Conservation (phyloP, 2,888 invertebrate genomes). For the Drosophila nigricruria region DNA sequence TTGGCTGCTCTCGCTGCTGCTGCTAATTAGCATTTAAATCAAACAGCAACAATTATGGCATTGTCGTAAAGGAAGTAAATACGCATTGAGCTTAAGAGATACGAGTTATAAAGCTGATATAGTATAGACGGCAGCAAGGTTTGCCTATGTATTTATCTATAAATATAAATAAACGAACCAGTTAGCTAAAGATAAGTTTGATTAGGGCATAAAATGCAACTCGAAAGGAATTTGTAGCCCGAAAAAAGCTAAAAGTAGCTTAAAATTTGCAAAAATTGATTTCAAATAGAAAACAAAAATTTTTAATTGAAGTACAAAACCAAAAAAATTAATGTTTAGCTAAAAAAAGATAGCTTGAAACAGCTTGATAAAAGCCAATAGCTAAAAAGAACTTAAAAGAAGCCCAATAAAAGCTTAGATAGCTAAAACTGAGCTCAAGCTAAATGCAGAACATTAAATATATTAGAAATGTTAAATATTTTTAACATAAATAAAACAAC, state of each 20-base stretch:
- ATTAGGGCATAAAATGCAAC: background rate
- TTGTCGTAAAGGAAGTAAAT: slow-evolving; percentile 35
- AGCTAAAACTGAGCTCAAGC: background rate
- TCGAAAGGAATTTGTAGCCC: background rate
- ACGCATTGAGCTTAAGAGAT: slow-evolving; percentile 2
- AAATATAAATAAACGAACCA: background rate
- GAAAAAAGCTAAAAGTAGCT: background rate
- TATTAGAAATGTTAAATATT: too few relatives aligned
- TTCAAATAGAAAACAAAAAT: too few relatives aligned
- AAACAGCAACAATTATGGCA: slow-evolving; percentile 28
- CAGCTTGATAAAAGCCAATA: too few relatives aligned
- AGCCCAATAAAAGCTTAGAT: background rate
- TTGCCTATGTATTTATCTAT: background rate
- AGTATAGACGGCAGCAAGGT: background rate
- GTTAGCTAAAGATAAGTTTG: background rate
- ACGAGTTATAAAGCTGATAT: background rate
- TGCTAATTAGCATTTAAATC: slow-evolving; percentile 41
- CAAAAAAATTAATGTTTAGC: too few relatives aligned
- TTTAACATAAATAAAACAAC: too few relatives aligned
- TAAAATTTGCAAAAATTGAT: background rate
- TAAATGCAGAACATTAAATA: too few relatives aligned
- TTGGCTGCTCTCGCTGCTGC: slow-evolving; percentile 3
- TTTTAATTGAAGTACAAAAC: too few relatives aligned
- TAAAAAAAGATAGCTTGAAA: too few relatives aligned
- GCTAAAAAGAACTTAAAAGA: too few relatives aligned